These are phyloP conservation scores for Sinocyclocheilus grahami DNA, from an alignment of 2,113 vertebrate genomes.

Conservation along the genomic window DNA sequence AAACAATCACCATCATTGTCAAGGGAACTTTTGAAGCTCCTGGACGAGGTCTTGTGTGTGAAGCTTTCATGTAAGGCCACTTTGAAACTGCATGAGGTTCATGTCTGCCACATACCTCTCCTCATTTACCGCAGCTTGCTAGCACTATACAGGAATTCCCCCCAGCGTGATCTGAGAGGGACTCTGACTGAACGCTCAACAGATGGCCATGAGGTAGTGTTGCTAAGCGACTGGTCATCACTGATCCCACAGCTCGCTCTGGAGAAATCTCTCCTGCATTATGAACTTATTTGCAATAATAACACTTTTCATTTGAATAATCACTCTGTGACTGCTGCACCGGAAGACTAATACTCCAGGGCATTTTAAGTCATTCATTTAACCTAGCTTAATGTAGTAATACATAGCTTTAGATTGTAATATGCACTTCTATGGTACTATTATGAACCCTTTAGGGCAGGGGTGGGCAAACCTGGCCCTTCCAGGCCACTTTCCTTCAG, in stretches of 20 bases:
- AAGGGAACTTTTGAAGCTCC: slow-evolving; percentile 48
- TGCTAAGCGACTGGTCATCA: slow-evolving; percentile 81
- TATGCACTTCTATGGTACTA: too few relatives aligned
- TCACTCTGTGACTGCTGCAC: slow-evolving; percentile 22
- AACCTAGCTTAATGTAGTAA: too few relatives aligned
- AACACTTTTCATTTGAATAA: slow-evolving; percentile 47
- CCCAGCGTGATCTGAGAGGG: slow-evolving; percentile 62
- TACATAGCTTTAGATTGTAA: too few relatives aligned
- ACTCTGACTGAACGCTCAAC: slow-evolving; percentile 72
- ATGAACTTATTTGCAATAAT: slow-evolving; percentile 45
- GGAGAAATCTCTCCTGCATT: slow-evolving; percentile 42
- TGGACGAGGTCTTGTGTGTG: slow-evolving; percentile 5
- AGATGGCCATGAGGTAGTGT: slow-evolving; percentile 76
- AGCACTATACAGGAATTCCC: slow-evolving; percentile 71
- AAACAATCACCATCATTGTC: slow-evolving; percentile 48
- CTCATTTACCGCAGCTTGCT: slow-evolving; percentile 21
- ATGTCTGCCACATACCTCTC: slow-evolving; percentile 25
- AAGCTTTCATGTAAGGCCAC: slow-evolving; percentile 34
- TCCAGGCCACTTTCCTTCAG: too few relatives aligned
- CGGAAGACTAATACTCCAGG: neutral
- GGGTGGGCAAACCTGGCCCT: too few relatives aligned
- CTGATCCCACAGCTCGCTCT: slow-evolving; percentile 61
- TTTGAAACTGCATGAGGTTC: slow-evolving; percentile 41
- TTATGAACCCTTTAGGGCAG: too few relatives aligned
- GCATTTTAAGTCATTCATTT: neutral